Percentiles rank a stretch among this genome's conserved stretches.
These are phyloP conservation scores for Leptothorax acervorum DNA, from an alignment of 2,888 invertebrate genomes.

Conservation along the genomic window DNA sequence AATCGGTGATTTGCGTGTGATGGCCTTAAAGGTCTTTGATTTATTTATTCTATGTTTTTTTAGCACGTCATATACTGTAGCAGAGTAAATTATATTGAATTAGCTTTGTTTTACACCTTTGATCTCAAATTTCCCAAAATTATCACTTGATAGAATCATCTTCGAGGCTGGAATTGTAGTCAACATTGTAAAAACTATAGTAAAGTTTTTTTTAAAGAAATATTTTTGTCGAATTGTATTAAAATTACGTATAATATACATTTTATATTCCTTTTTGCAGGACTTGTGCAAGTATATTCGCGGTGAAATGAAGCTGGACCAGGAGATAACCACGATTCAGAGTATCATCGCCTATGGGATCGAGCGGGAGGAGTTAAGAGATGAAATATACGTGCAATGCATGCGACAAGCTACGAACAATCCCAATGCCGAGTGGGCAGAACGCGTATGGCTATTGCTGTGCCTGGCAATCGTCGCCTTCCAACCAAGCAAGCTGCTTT, in stretches of 20 bases:
- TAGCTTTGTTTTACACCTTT: background rate
- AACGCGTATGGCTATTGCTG: conserved; percentile 95
- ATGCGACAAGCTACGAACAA: conserved; percentile 96
- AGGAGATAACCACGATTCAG: conserved; percentile 94
- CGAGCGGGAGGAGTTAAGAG: conserved; percentile 95
- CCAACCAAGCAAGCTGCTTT: conserved; percentile 94
- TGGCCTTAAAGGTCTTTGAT: background rate
- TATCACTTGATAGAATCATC: background rate
- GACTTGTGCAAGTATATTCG: conserved; percentile 96
- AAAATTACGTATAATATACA: background rate
- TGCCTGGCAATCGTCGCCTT: conserved; percentile 97
- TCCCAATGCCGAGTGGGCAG: conserved; percentile 93
- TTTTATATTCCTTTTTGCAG: conserved; percentile 85
- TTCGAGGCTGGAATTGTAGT: background rate
- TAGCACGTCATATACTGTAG: background rate
- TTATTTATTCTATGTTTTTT: background rate
- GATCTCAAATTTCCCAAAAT: too few relatives aligned
- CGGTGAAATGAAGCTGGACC: conserved; percentile 94
- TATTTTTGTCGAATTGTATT: background rate
- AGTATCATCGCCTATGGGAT: conserved; percentile 94
- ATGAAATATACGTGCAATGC: conserved; percentile 96
- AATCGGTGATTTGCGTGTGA: background rate
- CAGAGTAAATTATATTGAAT: background rate
- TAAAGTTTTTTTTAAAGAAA: background rate
- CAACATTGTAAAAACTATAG: background rate